phyloP scores from a whole-genome alignment of 2,797 vertebrate genomes.

The Ctenopoma kingsleyae region DNA sequence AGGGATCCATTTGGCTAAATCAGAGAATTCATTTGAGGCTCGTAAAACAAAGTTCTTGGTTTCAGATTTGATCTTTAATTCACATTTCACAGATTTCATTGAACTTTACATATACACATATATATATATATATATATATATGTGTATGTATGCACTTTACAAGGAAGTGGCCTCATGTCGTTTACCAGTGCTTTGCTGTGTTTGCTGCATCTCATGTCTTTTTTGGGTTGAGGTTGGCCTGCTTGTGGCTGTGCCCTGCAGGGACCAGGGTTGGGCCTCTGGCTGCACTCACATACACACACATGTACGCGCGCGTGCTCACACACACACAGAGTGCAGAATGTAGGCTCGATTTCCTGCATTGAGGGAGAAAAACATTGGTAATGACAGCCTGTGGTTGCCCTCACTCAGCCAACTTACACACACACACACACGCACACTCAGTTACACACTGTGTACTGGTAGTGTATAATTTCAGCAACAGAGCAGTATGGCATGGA shows the following conservation, averaged over 20 bases:
- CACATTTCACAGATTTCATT: no score
- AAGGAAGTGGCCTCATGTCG: conserved; percentile 11
- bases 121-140: no score
- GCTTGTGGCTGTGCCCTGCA: conserved; percentile 32
- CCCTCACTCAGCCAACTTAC: conserved; percentile 24
- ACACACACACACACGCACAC: neutral
- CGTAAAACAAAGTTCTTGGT: no score
- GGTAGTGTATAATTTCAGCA: conserved; percentile 43
- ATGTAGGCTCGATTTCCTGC: conserved; percentile 52
- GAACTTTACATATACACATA: neutral
- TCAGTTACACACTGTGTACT: neutral
- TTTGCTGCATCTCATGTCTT: neutral
- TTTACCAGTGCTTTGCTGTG: neutral
- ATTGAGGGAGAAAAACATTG: conserved; percentile 44
- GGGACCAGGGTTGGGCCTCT: conserved; percentile 28
- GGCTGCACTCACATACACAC: conserved; percentile 13
- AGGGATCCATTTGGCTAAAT: no score
- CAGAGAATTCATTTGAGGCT: no score
- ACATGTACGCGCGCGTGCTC: no score
- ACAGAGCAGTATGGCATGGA: conserved; percentile 28
- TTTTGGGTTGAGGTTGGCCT: conserved; percentile 21
- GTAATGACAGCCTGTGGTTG: conserved; percentile 58
- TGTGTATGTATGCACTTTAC: neutral
- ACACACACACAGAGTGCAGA: conserved; percentile 18
- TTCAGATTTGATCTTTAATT: no score